Conservation (phyloP, 2,888 invertebrate genomes). For the Coecobrya sp. region DNA sequence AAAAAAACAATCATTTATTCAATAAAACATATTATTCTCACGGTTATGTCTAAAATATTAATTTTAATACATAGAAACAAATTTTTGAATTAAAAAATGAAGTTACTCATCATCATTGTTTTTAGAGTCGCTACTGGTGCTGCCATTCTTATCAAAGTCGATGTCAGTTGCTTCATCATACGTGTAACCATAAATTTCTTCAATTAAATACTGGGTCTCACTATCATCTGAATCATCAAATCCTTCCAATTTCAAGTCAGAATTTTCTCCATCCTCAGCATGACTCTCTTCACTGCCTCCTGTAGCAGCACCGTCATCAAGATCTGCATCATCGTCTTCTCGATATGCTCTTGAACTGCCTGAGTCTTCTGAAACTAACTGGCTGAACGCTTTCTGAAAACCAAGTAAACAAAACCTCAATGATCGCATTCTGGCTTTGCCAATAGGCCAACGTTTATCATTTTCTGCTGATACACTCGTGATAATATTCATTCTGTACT, state of each 20-base stretch:
- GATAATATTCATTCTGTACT: slow-evolving; percentile 4
- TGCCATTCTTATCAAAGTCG: slow-evolving; percentile 14
- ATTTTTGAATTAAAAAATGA: not conserved
- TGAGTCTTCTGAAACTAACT: slow-evolving; percentile 66
- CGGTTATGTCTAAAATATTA: no score
- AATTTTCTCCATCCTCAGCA: slow-evolving; percentile 2
- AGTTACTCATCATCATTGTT: not conserved
- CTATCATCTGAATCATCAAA: slow-evolving; percentile 46
- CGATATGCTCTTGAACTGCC: slow-evolving; percentile 9
- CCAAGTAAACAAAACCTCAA: slow-evolving; percentile 29
- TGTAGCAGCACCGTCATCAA: not conserved
- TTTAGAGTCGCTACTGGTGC: not conserved
- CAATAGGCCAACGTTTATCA: slow-evolving; percentile 27
- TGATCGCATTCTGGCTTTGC: not conserved
- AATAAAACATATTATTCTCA: no score
- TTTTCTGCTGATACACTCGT: not conserved
- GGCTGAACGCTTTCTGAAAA: slow-evolving; percentile 67
- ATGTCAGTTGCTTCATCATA: slow-evolving; percentile 44
- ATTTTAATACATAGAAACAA: no score
- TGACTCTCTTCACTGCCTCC: not conserved
- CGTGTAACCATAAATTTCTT: slow-evolving; percentile 63
- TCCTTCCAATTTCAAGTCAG: slow-evolving; percentile 30
- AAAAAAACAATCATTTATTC: no score
- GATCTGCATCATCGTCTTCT: not conserved
- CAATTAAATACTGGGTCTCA: slow-evolving; percentile 59